Base-by-base conservation (phyloP, 2,113 vertebrate species). In the Anguilla rostrata region DNA sequence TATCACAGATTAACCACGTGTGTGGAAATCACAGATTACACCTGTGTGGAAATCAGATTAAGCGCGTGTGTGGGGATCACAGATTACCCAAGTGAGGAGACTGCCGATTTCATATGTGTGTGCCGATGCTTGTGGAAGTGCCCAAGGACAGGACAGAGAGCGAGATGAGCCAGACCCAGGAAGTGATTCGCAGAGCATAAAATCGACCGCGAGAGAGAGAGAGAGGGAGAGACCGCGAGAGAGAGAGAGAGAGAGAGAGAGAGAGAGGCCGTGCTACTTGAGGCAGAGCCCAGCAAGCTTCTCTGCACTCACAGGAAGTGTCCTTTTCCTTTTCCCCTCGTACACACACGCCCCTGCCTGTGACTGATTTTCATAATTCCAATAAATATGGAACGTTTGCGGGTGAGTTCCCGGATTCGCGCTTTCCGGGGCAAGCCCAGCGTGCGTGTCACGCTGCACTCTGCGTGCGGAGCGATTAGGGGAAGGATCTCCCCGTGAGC, bases 261-360 rank as follows among this genome's bases (percentile, higher is more conserved):
- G 39, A 84, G 26, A 40, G 20, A 41, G 8, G 60, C 40, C n/a
- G 16, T 46, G 60, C 60, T 22, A 80, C 16, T 7, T 49, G 57
- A 85, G 71, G 39, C 2, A 20, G 2, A 40, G 34, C 71, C 7
- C 18, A 14, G 56, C 18, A 2, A 39, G 20, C 22, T 71, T 87
- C 41, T 20, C n/a, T 66, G 41, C 26, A 20, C 26, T 18, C 79
- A 22, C 88, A 87, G 84, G 87, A 89, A 89, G 83, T 87, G 93
- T 96, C 95, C 95, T 95, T 95, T 95, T 90, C 92, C 26, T 34
- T 2, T 43, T 46, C 26, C 81, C 15, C 15, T 82, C 26, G 18
- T 53, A 5, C 12, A 34, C 34, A 34, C 34, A 34, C 34, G 1
- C 34, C 34, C 34, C 34, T 34, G 0, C 34, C 34, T 78, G 7